Base-by-base conservation (phyloP, 2,888 invertebrate genomes). In the Athetis lepigone region DNA sequence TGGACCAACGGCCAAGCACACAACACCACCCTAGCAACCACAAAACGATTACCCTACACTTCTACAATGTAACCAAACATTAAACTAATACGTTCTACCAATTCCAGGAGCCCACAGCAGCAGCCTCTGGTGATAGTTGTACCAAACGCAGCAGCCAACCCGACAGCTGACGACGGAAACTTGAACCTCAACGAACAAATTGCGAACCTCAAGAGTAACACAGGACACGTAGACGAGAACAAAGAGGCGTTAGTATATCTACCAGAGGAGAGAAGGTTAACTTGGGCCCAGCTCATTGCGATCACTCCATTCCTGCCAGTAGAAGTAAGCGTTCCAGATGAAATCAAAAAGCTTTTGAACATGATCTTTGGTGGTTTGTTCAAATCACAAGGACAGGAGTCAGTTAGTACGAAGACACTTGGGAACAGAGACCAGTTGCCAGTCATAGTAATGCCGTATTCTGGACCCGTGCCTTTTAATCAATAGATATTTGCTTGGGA, bases 311-410 rank as follows among this genome's bases (percentile, higher is more conserved):
- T 95, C 82, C 87, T 96, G 19, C 96, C 96, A 0, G 89, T 96
- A 55, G 96, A 96, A 87, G 87, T 97, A 1, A 96, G 96, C 81
- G 95, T 96, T 0, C 96, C 96, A 2, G 96, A 96, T 75, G 89
- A 95, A 0, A 89, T 96, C 54, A 85, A 90, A 0, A 93, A 92
- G 93, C 90, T 95, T 47, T 77, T 88, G 0, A 80, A 88, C 42
- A 88, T 92, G 0, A 85, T 94, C 42, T 85, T 90, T 11, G 91
- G 92, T 2, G 89, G 90, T 47, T 85, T 88, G 49, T 88, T 92
- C 56, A 79, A 87, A 36, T 84, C 84, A 27, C 84, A 81, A 57
- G 70, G 62, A 18, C 81, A 75, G 42, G 77, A 77, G 23, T 70
- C 72, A 36, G 4, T 16, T 18, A 80, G 65, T 54, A 52, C 87